Percentiles rank a stretch among this genome's conserved stretches.
Evolutionary conservation across 2,888 invertebrate genomes (phyloP).

Genomic region (Syrphus vitripennis): DNA sequence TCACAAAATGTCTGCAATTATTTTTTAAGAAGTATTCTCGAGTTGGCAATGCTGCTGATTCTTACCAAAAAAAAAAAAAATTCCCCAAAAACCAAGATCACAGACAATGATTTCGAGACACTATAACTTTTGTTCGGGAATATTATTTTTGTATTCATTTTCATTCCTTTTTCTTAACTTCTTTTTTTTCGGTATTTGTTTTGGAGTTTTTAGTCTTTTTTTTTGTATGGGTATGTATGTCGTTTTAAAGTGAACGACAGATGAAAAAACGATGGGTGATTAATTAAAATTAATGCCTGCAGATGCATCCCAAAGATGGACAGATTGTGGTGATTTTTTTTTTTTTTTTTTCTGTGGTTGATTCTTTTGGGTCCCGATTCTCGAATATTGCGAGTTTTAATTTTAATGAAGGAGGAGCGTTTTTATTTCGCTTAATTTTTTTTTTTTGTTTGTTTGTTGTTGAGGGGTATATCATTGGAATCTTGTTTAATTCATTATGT

Average conservation of each 20-base stretch:
- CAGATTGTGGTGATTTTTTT: slow-evolving; percentile 60
- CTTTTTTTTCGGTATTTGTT: slow-evolving; percentile 41
- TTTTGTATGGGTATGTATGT: slow-evolving; percentile 24
- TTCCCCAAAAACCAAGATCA: slow-evolving; percentile 49
- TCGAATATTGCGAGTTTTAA: slow-evolving; percentile 25
- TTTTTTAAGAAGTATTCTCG: background rate
- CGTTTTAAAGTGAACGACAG: slow-evolving; percentile 41
- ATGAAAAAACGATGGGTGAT: slow-evolving; percentile 69
- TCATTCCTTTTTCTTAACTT: background rate
- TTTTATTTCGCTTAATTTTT: background rate
- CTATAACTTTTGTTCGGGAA: background rate
- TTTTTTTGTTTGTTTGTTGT: background rate
- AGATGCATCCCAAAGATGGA: slow-evolving; percentile 70
- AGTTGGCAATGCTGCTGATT: background rate
- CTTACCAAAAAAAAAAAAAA: background rate
- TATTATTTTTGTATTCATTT: slow-evolving; percentile 42
- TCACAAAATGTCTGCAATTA: background rate
- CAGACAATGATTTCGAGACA: slow-evolving; percentile 64
- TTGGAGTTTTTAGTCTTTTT: slow-evolving; percentile 23
- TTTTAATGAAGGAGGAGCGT: slow-evolving; percentile 37
- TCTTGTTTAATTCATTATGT: slow-evolving; percentile 61
- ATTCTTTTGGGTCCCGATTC: background rate
- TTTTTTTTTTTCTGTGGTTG: background rate
- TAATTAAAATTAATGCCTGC: slow-evolving; percentile 72
- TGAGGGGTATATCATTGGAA: slow-evolving; percentile 27